These are phyloP conservation scores for Drosophila parthenogenetica DNA, from an alignment of 2,888 invertebrate species.

Conservation along the genomic window DNA sequence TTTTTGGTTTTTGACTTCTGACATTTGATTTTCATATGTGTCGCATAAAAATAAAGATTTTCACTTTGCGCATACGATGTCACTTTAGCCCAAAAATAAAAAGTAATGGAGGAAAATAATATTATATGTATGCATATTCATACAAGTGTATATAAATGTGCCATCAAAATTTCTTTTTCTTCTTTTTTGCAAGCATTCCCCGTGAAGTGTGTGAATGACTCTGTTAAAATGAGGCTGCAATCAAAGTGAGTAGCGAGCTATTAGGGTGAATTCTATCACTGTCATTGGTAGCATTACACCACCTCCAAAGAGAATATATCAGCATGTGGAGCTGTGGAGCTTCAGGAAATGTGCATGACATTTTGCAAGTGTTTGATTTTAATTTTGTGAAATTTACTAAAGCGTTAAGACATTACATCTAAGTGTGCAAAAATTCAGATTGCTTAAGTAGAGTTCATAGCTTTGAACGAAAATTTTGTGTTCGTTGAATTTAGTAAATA, in stretches of 20 bases:
- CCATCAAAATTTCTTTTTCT: conserved; percentile 24
- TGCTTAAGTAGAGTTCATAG: conserved; percentile 1
- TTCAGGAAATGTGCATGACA: conserved; percentile 43
- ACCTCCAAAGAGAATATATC: conserved; percentile 7
- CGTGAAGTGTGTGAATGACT: conserved; percentile 19
- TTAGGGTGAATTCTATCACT: conserved; percentile 29
- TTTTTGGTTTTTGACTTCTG: conserved; percentile 45
- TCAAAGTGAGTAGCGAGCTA: conserved; percentile 61
- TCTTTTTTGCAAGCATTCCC: conserved; percentile 11
- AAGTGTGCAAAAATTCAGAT: conserved; percentile 16
- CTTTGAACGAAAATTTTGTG: neutral
- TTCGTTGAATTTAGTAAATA: conserved; percentile 8
- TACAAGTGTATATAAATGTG: conserved; percentile 11
- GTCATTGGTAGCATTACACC: conserved; percentile 33
- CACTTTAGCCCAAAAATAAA: conserved; percentile 31
- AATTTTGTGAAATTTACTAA: conserved; percentile 50
- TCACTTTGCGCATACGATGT: conserved; percentile 49
- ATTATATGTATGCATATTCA: neutral
- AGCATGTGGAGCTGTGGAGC: neutral
- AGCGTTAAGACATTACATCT: conserved; percentile 36
- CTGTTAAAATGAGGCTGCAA: conserved; percentile 50
- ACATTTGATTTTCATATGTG: conserved; percentile 45
- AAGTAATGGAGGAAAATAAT: neutral
- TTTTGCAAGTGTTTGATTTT: conserved; percentile 53
- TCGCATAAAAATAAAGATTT: conserved; percentile 55